Evolutionary conservation across 37 sponge, comb jelly and placozoan genomes (phyloP), one percentile per base, ranked within the genome.

Genomic region (Aplysina aerophoba): DNA sequence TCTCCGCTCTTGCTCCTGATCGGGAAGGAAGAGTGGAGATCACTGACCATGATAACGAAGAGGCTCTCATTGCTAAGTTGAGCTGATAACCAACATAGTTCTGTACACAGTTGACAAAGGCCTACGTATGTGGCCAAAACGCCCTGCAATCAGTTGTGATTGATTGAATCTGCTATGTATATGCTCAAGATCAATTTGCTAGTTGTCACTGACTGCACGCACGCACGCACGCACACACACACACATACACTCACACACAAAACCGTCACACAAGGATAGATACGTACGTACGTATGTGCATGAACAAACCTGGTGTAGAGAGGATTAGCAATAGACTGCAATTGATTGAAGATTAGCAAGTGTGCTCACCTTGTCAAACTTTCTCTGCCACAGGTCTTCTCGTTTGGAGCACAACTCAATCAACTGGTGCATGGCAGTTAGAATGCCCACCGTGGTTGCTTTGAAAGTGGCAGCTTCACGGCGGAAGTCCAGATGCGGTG

Each of bases 401-500:
- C 95, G 90, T 73, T 86, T 88, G 35, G 20, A 50, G 83, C 95
- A 92, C 35, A 88, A 24, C 19, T 97, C 97, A 33, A 92, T 88
- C 55, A 93, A 92, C 38, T 97, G 84, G 14, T 88, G 87, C 21
- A 97, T 61, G 30, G 91, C 61, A 0, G 97, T 61, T 21, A 97
- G 74, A n/a, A 97, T 82, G 8, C 91, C 97, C 58, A 93, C 85
- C 6, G 97, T 94, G 2, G 97, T 96, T n/a, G 97, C 97, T 71
- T 95, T 95, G 39, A 97, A 97, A 1, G 97, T 97, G 68, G 90
- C 69, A 12, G 93, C 87, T 71, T 97, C 97, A 12, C 89, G 93
- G 4, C 82, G 57, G 50, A 94, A 90, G 67, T 94, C 97, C 59
- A 88, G 44, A 21, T 54, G 68, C 22, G 59, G 57, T 35, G 86